A percentile compares a stretch with the other conserved stretches of the same genome.
Evolutionary conservation across 2,113 vertebrate genomes (phyloP).

Genomic region (Strigops habroptila): DNA sequence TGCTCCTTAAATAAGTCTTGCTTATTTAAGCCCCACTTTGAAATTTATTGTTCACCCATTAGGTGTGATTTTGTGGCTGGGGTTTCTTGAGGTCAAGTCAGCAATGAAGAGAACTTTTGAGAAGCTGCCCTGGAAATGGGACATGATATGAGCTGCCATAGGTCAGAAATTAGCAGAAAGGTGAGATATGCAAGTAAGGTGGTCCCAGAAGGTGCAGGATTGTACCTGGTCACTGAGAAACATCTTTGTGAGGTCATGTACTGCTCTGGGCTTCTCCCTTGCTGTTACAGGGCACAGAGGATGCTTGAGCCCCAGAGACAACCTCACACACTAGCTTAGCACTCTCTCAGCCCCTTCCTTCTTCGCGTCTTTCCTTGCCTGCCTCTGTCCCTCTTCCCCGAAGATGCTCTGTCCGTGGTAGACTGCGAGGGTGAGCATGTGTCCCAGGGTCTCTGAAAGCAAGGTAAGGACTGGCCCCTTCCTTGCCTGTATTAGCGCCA

Average conservation of each 20-base stretch:
- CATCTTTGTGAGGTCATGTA: neutral
- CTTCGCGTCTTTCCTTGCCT: neutral
- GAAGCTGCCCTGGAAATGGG: neutral
- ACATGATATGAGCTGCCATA: neutral
- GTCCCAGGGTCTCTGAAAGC: neutral
- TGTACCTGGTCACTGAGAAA: neutral
- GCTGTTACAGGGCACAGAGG: neutral
- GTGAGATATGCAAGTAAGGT: neutral
- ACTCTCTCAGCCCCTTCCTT: neutral
- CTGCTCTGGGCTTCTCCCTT: neutral
- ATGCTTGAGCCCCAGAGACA: neutral
- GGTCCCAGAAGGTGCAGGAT: neutral
- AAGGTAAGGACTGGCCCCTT: neutral
- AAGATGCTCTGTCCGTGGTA: neutral
- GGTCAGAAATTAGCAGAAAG: neutral
- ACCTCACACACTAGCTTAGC: neutral
- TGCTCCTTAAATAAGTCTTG: neutral
- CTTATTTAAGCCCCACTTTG: neutral
- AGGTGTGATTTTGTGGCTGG: neutral
- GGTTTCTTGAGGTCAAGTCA: neutral
- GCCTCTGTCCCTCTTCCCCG: neutral
- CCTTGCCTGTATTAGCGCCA: neutral
- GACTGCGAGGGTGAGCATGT: accelerated
- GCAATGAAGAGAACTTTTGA: neutral
- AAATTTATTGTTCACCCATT: accelerated